A percentile compares a stretch with the other conserved stretches of the same genome.
These are phyloP conservation scores for Tautogolabrus adspersus DNA, from an alignment of 2,113 vertebrate species.

Conservation along the genomic window DNA sequence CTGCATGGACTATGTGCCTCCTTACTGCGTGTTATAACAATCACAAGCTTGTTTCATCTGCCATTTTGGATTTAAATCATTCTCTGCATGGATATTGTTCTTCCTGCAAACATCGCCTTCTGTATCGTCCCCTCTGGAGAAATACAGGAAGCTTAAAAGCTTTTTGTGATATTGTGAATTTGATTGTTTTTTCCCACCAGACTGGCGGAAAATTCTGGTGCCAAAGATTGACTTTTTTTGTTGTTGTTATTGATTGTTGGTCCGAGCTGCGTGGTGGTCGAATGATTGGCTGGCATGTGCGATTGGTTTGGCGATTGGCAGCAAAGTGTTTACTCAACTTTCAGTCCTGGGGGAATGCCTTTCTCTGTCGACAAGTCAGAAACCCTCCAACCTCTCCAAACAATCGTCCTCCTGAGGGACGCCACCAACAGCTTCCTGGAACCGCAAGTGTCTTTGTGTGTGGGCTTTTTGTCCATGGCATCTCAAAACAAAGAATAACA, in stretches of 20 bases:
- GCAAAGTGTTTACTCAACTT: conserved; percentile 56
- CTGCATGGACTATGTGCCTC: neutral
- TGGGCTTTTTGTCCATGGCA: neutral
- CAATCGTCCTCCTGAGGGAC: conserved; percentile 56
- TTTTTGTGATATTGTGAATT: conserved; percentile 41
- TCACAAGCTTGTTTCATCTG: neutral
- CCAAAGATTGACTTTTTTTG: conserved; percentile 16
- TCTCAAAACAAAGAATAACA: conserved; percentile 38
- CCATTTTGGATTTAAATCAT: neutral
- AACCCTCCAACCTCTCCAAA: conserved; percentile 49
- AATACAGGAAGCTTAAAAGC: conserved; percentile 23
- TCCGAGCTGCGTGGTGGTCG: conserved; percentile 31
- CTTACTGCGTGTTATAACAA: neutral
- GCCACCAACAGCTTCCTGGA: conserved; percentile 33
- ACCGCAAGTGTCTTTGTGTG: conserved; percentile 11
- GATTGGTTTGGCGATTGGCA: no score
- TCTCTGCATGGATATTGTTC: conserved; percentile 11
- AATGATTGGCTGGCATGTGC: conserved; percentile 57
- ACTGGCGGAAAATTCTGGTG: neutral
- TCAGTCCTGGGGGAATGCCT: conserved; percentile 43
- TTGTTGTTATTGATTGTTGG: conserved; percentile 60
- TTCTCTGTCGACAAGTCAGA: conserved; percentile 61
- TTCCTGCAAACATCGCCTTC: conserved; percentile 6
- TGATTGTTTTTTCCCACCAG: conserved; percentile 15
- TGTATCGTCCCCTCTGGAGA: neutral